Base-by-base conservation (phyloP, 2,888 invertebrate genomes). In the Nowickia ferox region DNA sequence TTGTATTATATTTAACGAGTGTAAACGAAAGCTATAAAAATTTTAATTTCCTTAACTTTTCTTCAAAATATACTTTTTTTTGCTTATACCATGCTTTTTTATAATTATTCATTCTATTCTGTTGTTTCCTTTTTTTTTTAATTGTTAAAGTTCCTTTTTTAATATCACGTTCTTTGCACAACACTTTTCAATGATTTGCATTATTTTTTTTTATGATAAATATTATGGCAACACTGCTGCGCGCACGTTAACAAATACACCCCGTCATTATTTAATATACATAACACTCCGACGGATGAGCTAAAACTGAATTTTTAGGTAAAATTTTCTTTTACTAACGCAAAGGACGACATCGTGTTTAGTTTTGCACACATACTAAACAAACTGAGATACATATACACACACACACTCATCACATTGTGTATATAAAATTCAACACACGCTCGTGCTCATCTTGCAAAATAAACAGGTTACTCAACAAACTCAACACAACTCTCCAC, bases 251-350 rank as follows among this genome's bases (percentile, higher is more conserved):
- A 69, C 55, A 44, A 76, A 84, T 74, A 86, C 57, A 81, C 83
- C 84, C 83, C 84, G 80, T 74, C 84, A 80, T 77, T 84, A 80
- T 81, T 84, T 86, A 22, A 86, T 81, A 86, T 86, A 90, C 91
- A 89, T 88, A 89, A 90, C 92, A 91, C 91, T 90, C 91, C 92
- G 92, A 90, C 91, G 91, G 90, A 90, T 92, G 91, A 92, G 91
- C 92, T 91, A 89, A 90, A 92, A 92, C 92, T 92, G 88, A 92
- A 89, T 88, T 88, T 89, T 88, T 83, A 86, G 84, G 87, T 87
- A 87, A 88, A 87, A 89, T 87, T 87, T 87, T 87, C 77, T 87
- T 87, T 87, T 75, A 82, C 80, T 84, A 87, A 86, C 83, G 84
- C 87, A 87, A 86, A 87, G 88, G 87, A 87, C 86, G 87, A 87